Base-by-base conservation (phyloP, 1,140 invertebrate genomes). In the Aphelenchoides avenae region DNA sequence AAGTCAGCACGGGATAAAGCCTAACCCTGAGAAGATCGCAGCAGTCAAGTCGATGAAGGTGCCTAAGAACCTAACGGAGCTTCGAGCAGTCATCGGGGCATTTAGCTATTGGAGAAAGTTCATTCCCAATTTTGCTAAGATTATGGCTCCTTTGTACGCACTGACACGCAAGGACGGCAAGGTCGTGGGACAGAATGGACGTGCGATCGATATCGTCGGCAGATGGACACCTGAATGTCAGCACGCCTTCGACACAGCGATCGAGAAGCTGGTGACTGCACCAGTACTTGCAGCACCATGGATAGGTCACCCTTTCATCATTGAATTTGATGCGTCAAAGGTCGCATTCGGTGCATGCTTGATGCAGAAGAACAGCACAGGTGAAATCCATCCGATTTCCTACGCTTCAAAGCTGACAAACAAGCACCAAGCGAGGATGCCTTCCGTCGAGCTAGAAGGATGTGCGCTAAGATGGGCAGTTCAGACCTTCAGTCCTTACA, bases 61-160 rank as follows among this genome's bases (percentile, higher is more conserved):
- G 24, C 58, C 58, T 11, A 61, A 15, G 29, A 61, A 34, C 3
- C n/a, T 61, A 5, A 48, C 41, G 1, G 56, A 61, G 52, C 24
- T 61, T 2, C 29, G 57, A 26, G 29, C 44, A 1, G 41, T 61
- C 7, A 48, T 61, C 31, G 58, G 58, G 15, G 18, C 27, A 5
- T 26, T 58, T 11, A 31, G 27, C 1, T 61, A 61, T 40, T 61
- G 49, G 11, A 24, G 58, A 41, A 18, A 44, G 2, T 61, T 60
- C 41, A 40, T 61, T 9, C 13, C 3, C 6, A 18, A 42, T 2
- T 61, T 59, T 11, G 42, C 57, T 5, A 29, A 3, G 3, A 51
- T 61, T 2, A 31, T 61, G 30, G 39, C 39, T 5, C 58, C 58
- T 3, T 29, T 61, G 3, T 37, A 34, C 11, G 41, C 58, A 39